These are phyloP conservation scores for Oasisia sp. DNA, from an alignment of 2,888 invertebrate species.

Conservation along the genomic window DNA sequence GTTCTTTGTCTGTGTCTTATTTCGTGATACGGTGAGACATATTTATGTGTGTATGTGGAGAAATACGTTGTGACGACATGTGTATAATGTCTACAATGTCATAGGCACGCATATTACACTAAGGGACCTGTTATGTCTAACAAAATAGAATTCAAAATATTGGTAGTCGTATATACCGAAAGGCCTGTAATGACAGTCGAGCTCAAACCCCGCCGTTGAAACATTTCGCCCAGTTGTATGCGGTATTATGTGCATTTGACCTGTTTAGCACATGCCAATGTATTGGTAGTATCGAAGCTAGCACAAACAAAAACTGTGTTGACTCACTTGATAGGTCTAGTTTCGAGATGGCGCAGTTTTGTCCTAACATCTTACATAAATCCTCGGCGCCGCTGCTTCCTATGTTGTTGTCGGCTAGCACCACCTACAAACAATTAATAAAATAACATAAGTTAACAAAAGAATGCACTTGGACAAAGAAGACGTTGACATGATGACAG, in stretches of 20 bases:
- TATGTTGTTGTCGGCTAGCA: slow-evolving; percentile 51
- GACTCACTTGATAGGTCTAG: slow-evolving; percentile 46
- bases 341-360: slow-evolving; percentile 47
- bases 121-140: too few species aligned
- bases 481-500: too few species aligned
- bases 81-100: too few species aligned
- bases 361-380: slow-evolving; percentile 47
- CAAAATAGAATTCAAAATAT: too few species aligned
- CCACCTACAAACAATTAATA: slow-evolving; percentile 42
- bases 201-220: background rate
- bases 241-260: background rate
- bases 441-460: background rate
- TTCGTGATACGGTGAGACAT: too few species aligned
- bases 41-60: too few species aligned
- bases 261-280: background rate
- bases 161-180: too few species aligned
- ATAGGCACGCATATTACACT: too few species aligned
- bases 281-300: background rate
- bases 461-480: too few species aligned
- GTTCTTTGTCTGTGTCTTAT: too few species aligned
- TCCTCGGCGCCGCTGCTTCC: slow-evolving; percentile 48
- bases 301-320: background rate
- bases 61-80: too few species aligned
- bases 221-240: background rate
- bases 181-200: background rate